Evolutionary conservation across 2,888 invertebrate genomes (phyloP), one percentile per base, ranked within the genome.

Genomic region (Hesperia comma): DNA sequence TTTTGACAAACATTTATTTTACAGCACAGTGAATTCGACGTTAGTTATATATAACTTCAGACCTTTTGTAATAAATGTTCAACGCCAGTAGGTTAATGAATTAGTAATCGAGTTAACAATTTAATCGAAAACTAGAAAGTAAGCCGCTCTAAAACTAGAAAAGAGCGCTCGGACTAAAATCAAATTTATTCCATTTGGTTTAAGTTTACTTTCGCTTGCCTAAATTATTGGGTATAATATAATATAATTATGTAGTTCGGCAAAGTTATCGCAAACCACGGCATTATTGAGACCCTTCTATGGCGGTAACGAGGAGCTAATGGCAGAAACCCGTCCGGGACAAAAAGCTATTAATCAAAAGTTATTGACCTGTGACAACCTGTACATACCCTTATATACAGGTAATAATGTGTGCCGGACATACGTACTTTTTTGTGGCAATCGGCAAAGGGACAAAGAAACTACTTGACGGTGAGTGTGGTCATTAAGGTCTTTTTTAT

Each of bases 321-420:
- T 63, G 63, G 51, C 14, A 17, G 40, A 56, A 63, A 37, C 63
- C 32, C 57, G 57, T 57, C 51, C 49, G 33, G 56, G 51, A 63
- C 63, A 63, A 57, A 63, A 57, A 40, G 40, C 63, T 57, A 57
- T 63, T 57, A 57, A 63, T 63, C 63, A 63, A 49, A 63, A 57
- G 57, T 40, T 63, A 56, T 56, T 43, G 46, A 46, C 53, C 54
- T n/a, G 5, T 12, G n/a, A 63, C 61, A 6, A 17, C 12, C 7
- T n/a, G 0, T 17, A n/a, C 14, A 41, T 37, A 10, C 37, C 12
- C 12, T 37, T 37, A 37, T 33, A 6, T 12, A 41, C 32, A 51
- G 61, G 49, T 49, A 46, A 33, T 40, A 61, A 33, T 49, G 37
- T 21, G 12, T 51, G 37, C 37, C 51, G 61, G 14, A 26, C 26